These are phyloP conservation scores for Peromyscus nudipes DNA, from an alignment of 2,797 vertebrate genomes.

Conservation along the genomic window DNA sequence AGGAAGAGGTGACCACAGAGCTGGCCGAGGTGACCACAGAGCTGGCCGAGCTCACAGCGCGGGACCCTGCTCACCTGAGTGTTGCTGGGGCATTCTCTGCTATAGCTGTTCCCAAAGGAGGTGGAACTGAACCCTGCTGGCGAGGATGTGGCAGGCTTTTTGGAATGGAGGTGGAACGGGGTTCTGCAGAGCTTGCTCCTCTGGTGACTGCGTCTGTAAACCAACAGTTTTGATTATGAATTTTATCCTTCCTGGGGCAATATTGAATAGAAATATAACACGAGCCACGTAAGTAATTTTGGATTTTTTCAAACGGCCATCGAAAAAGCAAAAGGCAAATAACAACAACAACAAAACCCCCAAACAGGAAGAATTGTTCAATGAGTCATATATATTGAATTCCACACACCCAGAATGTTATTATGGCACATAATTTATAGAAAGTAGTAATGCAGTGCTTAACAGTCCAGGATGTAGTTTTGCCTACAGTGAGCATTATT, in stretches of 20 bases:
- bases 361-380: neutral
- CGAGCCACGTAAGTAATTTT: neutral
- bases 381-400: neutral
- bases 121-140: neutral
- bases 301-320: neutral
- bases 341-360: neutral
- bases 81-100: fast-evolving
- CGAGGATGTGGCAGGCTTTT: neutral
- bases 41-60: too few species aligned
- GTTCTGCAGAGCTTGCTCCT: neutral
- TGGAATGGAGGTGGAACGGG: neutral
- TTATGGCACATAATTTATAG: neutral
- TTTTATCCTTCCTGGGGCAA: neutral
- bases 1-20: neutral
- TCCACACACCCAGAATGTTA: neutral
- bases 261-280: neutral
- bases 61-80: too few species aligned
- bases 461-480: neutral
- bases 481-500: fast-evolving
- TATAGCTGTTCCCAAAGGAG: neutral
- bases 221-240: neutral
- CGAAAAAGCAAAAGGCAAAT: neutral
- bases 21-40: fast-evolving
- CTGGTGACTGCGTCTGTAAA: neutral
- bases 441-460: neutral